Conservation (phyloP, 2,113 vertebrate genomes). For the Halcyon malimbica region DNA sequence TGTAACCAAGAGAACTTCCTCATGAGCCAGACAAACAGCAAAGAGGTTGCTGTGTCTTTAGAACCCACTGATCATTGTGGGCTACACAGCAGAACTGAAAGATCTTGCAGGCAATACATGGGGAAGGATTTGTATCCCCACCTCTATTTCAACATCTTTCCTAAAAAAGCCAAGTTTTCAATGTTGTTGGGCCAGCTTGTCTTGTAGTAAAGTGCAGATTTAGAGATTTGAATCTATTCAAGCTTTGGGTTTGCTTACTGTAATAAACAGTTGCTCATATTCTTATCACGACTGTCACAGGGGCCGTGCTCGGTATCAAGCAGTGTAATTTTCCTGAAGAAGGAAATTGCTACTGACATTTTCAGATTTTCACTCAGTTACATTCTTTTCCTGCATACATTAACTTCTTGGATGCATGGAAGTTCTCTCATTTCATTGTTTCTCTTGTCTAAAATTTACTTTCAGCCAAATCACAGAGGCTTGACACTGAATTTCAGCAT, state of each 20-base stretch:
- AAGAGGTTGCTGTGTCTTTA: not conserved
- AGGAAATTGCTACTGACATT: not conserved
- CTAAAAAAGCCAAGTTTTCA: not conserved
- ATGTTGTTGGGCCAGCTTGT: not conserved
- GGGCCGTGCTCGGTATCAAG: not conserved
- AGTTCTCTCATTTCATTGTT: not conserved
- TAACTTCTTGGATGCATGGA: not conserved
- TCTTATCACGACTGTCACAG: not conserved
- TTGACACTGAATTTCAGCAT: not conserved
- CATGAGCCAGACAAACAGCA: not conserved
- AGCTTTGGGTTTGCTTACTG: not conserved
- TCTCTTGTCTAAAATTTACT: not conserved
- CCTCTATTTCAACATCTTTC: not conserved
- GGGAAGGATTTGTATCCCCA: not conserved
- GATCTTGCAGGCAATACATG: not conserved
- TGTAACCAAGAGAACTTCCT: not conserved
- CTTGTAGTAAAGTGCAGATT: not conserved
- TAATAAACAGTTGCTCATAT: not conserved
- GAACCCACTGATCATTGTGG: not conserved
- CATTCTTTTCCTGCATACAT: not conserved
- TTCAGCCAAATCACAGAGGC: not conserved
- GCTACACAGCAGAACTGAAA: not conserved
- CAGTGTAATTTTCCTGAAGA: not conserved
- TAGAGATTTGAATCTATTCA: not conserved
- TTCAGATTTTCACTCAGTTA: not conserved